Conservation (phyloP, 2,888 invertebrate genomes). For the Apodemia zela region DNA sequence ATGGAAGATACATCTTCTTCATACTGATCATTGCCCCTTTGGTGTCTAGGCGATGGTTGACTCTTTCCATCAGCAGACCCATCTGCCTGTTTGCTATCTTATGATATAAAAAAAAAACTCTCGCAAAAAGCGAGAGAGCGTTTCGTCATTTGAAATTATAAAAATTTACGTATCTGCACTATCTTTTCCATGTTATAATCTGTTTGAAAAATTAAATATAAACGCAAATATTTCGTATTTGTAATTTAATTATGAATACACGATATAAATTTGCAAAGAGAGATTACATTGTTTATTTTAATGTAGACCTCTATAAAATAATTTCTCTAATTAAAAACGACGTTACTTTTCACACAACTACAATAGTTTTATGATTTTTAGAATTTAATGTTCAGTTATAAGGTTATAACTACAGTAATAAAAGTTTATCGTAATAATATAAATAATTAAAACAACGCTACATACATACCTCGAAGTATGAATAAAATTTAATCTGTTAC, state of each 20-base stretch:
- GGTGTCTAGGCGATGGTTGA: no score
- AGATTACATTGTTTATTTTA: conserved; percentile 9
- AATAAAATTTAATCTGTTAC: conserved; percentile 27
- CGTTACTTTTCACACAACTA: not conserved
- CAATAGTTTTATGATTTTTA: conserved; percentile 9
- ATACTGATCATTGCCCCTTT: no score
- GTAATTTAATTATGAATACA: conserved; percentile 7
- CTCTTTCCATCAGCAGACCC: no score
- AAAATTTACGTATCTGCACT: no score
- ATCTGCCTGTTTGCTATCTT: no score
- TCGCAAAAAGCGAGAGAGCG: no score
- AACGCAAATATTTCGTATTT: not conserved
- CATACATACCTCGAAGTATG: conserved; percentile 18
- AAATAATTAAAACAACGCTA: conserved; percentile 19
- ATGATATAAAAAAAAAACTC: no score
- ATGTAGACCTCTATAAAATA: not conserved
- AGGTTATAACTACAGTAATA: not conserved
- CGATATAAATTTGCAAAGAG: not conserved
- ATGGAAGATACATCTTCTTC: no score
- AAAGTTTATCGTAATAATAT: not conserved
- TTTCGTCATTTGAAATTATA: no score
- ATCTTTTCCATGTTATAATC: not conserved
- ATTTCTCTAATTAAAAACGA: conserved; percentile 1
- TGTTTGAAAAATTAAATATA: not conserved
- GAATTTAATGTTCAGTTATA: not conserved